Evolutionary conservation across 2,888 invertebrate genomes (phyloP).

Genomic region (Mayetiola destructor): DNA sequence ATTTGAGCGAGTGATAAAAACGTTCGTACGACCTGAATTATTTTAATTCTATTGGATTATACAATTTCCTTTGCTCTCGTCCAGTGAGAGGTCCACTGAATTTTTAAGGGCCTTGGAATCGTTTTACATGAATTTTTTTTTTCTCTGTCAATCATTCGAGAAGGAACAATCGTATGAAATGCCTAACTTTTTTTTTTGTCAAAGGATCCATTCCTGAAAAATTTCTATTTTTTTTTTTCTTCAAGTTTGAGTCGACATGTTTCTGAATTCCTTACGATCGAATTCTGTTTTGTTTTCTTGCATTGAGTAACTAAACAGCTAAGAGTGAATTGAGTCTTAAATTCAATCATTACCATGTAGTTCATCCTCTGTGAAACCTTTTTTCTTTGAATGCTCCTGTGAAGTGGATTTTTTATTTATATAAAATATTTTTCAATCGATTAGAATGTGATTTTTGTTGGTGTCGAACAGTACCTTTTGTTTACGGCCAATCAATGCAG

Average conservation of each 20-base stretch:
- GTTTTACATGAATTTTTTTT: background rate
- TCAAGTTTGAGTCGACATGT: background rate
- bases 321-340: background rate
- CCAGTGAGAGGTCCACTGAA: too few species aligned
- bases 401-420: conserved; percentile 17
- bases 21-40: too few species aligned
- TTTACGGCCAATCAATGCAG: conserved; percentile 29
- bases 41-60: too few species aligned
- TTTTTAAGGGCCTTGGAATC: too few species aligned
- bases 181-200: background rate
- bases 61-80: too few species aligned
- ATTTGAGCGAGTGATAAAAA: too few species aligned
- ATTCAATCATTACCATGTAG: conserved; percentile 28
- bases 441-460: background rate
- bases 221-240: background rate
- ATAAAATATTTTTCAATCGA: background rate
- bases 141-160: background rate
- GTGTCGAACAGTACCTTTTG: background rate
- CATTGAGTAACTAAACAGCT: background rate
- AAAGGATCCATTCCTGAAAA: too few species aligned
- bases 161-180: background rate
- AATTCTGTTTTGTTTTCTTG: background rate
- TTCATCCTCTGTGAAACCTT: conserved; percentile 35
- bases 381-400: conserved; percentile 33
- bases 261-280: background rate